Base-by-base conservation (phyloP, 2,113 vertebrate species). In the Bathybates hornii region DNA sequence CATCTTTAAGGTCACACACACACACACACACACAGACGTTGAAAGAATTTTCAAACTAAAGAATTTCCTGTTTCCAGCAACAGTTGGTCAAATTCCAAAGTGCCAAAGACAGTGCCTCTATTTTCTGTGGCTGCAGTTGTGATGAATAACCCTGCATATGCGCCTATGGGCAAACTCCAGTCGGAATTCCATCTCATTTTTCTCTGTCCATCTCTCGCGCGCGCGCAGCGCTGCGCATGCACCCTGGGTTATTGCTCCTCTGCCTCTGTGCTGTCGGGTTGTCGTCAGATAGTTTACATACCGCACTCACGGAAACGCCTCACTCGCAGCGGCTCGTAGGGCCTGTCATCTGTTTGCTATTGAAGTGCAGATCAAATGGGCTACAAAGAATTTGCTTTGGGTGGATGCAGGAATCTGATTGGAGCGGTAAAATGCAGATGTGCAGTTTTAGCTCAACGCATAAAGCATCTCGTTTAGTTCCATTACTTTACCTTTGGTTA, bases 161-260 rank as follows among this genome's bases (percentile, higher is more conserved):
- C 2, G 86, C 94, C 92, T 83, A 1, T 80, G 85, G 85, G 86
- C 81, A 91, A 90, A 92, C 87, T 86, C 80, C 83, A 81, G 21
- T 34, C 66, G 54, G 34, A 84, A 84, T 88, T 86, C 41, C 73
- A 71, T 24, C 52, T 83, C 13, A 45, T 88, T 89, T 81, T 36
- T 84, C 50, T 84, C 9, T 76, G 13, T 73, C 59, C n/a, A 1
- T 61, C 3, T 59, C 63, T 53, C 21, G 24, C 6, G 43, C 9
- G 4, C 5, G 14, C 41, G 76, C 12, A 29, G 24, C 24, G 24
- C 24, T 27, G 43, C 21, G 57, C 61, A 63, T 14, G 57, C 27
- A 61, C 27, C 32, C 9, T n/a, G 29, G 61, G n/a, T 81, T 9
- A 2, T 53, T 11, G 41, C 59, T 68, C 68, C 78, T 87, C 80